phyloP scores from a whole-genome alignment of 2,797 vertebrate species.

The Halcyon chelicuti region DNA sequence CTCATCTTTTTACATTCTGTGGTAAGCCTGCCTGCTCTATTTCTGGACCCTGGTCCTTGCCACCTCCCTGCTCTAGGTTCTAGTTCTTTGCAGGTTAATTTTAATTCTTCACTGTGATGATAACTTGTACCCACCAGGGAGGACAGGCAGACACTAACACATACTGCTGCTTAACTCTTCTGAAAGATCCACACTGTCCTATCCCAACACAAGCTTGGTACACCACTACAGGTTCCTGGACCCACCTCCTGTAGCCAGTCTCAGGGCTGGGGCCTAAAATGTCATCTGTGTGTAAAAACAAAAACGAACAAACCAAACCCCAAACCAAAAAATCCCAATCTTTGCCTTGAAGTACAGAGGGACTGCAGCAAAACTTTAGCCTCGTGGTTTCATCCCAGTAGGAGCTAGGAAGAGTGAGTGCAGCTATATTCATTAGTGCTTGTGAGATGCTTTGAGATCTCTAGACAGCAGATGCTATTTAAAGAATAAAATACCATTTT shows the following conservation, averaged over 20 bases:
- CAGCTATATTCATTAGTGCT: background rate
- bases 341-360: background rate
- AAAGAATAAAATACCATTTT: slow-evolving; percentile 39
- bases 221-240: background rate
- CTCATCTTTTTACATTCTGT: background rate
- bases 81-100: background rate
- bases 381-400: background rate
- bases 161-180: background rate
- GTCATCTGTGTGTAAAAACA: background rate
- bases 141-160: background rate
- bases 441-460: slow-evolving; percentile 27
- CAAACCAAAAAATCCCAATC: background rate
- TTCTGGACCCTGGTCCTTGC: background rate
- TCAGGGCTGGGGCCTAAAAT: background rate
- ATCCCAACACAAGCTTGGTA: background rate
- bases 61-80: background rate
- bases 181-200: background rate
- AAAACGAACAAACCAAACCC: too few relatives aligned
- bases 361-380: background rate
- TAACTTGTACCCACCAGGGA: background rate
- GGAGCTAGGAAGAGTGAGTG: slow-evolving; percentile 3
- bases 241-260: background rate
- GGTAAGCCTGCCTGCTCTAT: background rate
- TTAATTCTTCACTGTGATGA: background rate
- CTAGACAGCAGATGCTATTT: slow-evolving; percentile 52